Evolutionary conservation across 2,888 invertebrate species (phyloP), one percentile per base, ranked within the genome.

Genomic region (Incurvaria masculella): DNA sequence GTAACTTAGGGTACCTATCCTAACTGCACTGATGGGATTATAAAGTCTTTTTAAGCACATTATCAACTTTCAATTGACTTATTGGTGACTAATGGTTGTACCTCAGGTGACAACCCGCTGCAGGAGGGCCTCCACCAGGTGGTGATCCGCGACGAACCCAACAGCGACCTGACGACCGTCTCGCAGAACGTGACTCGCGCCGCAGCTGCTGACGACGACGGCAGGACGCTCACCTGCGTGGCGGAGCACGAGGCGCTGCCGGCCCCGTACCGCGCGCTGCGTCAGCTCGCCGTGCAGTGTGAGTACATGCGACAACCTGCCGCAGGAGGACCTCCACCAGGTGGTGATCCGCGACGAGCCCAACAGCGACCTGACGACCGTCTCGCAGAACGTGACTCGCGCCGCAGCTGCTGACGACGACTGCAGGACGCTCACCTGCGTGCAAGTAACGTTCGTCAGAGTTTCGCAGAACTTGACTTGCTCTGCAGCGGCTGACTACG

Each of bases 361-460:
- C 1, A 79, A 67, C 41, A 64, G 80, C 18, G 84, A 87, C 57
- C 66, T 86, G 20, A 78, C 81, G 56, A 83, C 87, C 21, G 82
- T 86, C 49, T 67, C 80, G 17, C 87, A 87, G 66, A 87, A 87
- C 62, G 69, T 89, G 39, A 84, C 85, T 6, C 78, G 84, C 49
- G 69, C 63, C 10, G 65, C 91, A 47, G 66, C 73, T 0, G 82
- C 86, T 21, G 80, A 81, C 2, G 90, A 91, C 56, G 83, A 86
- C 61, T 85, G 84, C 11, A 83, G 80, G 57, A 69, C 69, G 11
- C 63, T 91, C 46, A 74, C 79, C 50, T 92, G 91, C 65, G n/a
- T n/a, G n/a, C n/a, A n/a, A n/a, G n/a, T n/a, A n/a, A n/a, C n/a
- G n/a, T n/a, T n/a, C n/a, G n/a, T n/a, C n/a, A n/a, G n/a, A n/a